These are phyloP conservation scores for Selenia dentaria DNA, from an alignment of 2,888 invertebrate genomes.

Conservation along the genomic window DNA sequence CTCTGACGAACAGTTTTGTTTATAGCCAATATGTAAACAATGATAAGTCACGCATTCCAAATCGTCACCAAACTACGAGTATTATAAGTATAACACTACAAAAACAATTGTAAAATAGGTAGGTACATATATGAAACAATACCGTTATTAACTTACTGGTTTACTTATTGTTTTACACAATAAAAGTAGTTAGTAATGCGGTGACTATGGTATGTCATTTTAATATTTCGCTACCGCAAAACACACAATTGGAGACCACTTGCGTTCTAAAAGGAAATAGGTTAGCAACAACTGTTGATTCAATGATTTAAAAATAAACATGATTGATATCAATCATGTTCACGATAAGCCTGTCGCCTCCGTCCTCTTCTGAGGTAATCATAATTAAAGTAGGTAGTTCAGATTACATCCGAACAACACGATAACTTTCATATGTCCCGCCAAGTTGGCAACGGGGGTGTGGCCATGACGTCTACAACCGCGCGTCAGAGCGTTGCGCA, in stretches of 20 bases:
- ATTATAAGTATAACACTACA: too few relatives aligned
- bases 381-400: slow-evolving; percentile 22
- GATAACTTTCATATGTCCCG: slow-evolving; percentile 38
- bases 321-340: slow-evolving; percentile 27
- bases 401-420: slow-evolving; percentile 35
- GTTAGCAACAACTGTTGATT: slow-evolving; percentile 10
- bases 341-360: slow-evolving; percentile 20
- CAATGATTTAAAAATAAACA: slow-evolving; percentile 2
- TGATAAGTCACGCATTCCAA: not conserved
- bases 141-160: not conserved
- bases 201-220: too few relatives aligned
- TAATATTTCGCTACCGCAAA: too few relatives aligned
- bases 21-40: not conserved
- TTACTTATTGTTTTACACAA: not conserved
- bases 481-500: slow-evolving; percentile 53
- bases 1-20: slow-evolving; percentile 2
- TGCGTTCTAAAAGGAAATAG: not conserved
- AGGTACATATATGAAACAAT: too few relatives aligned
- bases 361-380: slow-evolving; percentile 1
- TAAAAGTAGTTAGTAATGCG: too few relatives aligned
- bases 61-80: not conserved
- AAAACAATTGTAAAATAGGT: not conserved
- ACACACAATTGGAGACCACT: too few relatives aligned
- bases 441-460: slow-evolving; percentile 66
- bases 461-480: slow-evolving; percentile 60